Percentiles rank a stretch among this genome's conserved stretches.
These are phyloP conservation scores for Podargus strigoides DNA, from an alignment of 2,797 vertebrate species.

Conservation along the genomic window DNA sequence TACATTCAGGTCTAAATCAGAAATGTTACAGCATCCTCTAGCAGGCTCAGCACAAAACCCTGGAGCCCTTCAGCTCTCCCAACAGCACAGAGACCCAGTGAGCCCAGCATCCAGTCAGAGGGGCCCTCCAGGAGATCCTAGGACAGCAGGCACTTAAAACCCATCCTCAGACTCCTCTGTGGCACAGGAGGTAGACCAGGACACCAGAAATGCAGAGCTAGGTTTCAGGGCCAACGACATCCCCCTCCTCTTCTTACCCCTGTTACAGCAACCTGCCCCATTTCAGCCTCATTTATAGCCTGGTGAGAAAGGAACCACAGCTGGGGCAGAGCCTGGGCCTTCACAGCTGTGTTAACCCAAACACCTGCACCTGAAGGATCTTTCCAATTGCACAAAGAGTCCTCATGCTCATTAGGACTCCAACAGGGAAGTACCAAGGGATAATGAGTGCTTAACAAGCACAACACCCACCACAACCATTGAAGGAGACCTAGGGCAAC, in stretches of 20 bases:
- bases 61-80: background rate
- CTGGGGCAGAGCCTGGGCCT: background rate
- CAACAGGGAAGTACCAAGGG: background rate
- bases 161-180: accelerated
- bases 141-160: background rate
- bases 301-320: background rate
- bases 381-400: background rate
- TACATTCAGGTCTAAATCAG: background rate
- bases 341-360: background rate
- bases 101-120: accelerated
- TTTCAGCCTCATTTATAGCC: background rate
- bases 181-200: accelerated
- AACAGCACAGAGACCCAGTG: background rate
- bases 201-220: accelerated
- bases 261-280: accelerated
- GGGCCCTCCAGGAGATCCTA: accelerated
- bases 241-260: accelerated
- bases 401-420: accelerated
- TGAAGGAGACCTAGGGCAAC: background rate
- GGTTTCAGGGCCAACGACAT: accelerated
- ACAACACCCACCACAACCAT: accelerated
- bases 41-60: background rate
- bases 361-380: background rate
- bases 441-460: background rate
- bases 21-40: background rate